phyloP scores from a whole-genome alignment of 1,140 invertebrate genomes.

The Stegodyphus mimosarum region DNA sequence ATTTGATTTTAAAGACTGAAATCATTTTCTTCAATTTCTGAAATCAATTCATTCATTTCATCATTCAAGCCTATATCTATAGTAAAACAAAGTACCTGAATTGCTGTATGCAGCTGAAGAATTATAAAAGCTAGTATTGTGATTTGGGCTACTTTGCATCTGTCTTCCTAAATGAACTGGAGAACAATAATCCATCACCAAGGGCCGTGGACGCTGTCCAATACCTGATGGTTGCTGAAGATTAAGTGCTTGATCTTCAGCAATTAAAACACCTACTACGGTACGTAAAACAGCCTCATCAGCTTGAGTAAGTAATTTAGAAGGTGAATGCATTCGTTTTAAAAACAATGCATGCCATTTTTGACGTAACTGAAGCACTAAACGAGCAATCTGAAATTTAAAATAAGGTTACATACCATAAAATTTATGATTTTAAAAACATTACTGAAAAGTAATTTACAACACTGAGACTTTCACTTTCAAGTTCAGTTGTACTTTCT shows the following conservation, averaged over 20 bases:
- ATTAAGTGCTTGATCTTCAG: conserved; percentile 79
- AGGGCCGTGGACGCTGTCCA: conserved; percentile 79
- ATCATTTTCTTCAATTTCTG: too few relatives aligned
- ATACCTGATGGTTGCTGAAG: conserved; percentile 80
- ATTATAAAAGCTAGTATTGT: conserved; percentile 5
- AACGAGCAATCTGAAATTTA: conserved; percentile 71
- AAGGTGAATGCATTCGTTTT: conserved; percentile 78
- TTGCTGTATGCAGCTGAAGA: background rate
- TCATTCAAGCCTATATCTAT: background rate
- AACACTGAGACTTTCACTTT: background rate
- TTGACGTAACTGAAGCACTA: conserved; percentile 79
- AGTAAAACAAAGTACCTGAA: background rate
- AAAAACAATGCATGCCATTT: conserved; percentile 82
- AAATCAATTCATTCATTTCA: too few relatives aligned
- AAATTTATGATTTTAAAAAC: background rate
- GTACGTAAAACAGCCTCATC: conserved; percentile 80
- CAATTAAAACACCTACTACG: conserved; percentile 76
- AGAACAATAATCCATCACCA: conserved; percentile 65
- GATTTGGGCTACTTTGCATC: conserved; percentile 23
- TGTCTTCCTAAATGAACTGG: conserved; percentile 30
- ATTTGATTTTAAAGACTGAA: too few relatives aligned
- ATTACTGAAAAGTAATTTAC: too few relatives aligned
- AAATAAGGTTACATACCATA: background rate
- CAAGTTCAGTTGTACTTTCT: too few relatives aligned
- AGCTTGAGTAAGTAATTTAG: conserved; percentile 73